Conservation (phyloP, 1,140 invertebrate genomes). For the Procambarus clarkii region DNA sequence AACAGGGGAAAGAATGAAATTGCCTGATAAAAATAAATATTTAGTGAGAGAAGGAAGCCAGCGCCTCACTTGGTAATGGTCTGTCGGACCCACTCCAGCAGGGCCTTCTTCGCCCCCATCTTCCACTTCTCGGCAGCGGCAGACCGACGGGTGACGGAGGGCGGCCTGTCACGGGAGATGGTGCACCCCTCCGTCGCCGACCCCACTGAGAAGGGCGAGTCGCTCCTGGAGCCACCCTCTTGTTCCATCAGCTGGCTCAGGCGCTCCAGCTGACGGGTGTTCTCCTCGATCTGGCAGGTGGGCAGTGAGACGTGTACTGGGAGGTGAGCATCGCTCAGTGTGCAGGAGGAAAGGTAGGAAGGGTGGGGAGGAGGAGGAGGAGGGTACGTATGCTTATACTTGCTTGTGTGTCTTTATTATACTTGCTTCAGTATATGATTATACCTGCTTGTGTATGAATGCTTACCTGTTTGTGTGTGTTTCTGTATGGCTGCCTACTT, state of each 20-base stretch:
- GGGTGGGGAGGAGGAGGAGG: no score
- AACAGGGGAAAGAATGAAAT: no score
- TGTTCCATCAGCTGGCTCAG: conserved; percentile 86
- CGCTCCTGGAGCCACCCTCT: conserved; percentile 74
- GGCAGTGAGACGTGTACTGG: background rate
- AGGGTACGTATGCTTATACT: no score
- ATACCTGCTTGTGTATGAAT: no score
- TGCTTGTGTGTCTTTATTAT: no score
- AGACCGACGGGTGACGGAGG: conserved; percentile 68
- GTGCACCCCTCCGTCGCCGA: conserved; percentile 74
- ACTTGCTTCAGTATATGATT: no score
- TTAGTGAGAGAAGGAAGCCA: no score
- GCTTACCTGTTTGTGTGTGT: no score
- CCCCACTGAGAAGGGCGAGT: conserved; percentile 63
- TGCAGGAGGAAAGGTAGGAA: no score
- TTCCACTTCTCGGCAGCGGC: conserved; percentile 83
- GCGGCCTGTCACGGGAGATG: conserved; percentile 68
- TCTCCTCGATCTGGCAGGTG: conserved; percentile 92
- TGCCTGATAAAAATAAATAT: no score
- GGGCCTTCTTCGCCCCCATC: conserved; percentile 91
- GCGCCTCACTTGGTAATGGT: conserved; percentile 81
- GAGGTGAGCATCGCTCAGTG: no score
- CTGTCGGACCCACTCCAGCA: conserved; percentile 96
- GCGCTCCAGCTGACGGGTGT: conserved; percentile 91
- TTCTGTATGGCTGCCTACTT: no score